These are phyloP conservation scores for Nannospalax galili DNA, from an alignment of 2,113 vertebrate species.

Conservation along the genomic window DNA sequence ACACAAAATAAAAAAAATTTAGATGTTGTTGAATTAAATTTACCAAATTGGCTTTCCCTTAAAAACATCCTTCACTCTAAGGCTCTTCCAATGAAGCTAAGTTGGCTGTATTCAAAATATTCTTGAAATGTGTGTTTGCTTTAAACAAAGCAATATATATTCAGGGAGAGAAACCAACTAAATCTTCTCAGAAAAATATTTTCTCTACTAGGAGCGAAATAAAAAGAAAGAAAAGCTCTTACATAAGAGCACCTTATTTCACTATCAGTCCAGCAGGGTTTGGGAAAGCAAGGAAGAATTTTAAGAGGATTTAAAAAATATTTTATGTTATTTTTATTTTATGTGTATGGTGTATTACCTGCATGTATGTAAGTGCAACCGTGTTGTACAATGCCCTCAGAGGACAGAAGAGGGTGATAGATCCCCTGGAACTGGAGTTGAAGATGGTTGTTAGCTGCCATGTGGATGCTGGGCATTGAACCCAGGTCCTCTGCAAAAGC, in stretches of 20 bases:
- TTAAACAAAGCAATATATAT: neutral
- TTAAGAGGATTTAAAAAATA: no score
- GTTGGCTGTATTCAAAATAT: neutral
- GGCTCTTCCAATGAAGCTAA: no score
- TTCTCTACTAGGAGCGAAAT: slow-evolving; percentile 25
- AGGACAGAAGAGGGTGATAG: no score
- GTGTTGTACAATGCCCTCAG: no score
- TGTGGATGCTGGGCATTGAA: no score
- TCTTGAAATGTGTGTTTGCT: slow-evolving; percentile 33
- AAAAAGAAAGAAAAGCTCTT: neutral
- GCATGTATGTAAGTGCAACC: no score
- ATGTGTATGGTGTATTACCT: no score
- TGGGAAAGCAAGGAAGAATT: neutral
- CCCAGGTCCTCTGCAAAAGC: no score
- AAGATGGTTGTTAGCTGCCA: no score
- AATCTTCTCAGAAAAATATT: neutral
- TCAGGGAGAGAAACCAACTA: neutral
- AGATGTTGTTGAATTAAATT: neutral
- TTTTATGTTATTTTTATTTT: no score
- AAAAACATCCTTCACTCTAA: no score
- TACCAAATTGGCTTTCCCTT: slow-evolving; percentile 30
- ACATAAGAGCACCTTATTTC: neutral
- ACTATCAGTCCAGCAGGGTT: neutral
- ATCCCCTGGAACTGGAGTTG: no score
- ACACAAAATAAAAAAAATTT: neutral